phyloP scores from a whole-genome alignment of 2,797 vertebrate genomes.

The Chaetodon trifasciatus region DNA sequence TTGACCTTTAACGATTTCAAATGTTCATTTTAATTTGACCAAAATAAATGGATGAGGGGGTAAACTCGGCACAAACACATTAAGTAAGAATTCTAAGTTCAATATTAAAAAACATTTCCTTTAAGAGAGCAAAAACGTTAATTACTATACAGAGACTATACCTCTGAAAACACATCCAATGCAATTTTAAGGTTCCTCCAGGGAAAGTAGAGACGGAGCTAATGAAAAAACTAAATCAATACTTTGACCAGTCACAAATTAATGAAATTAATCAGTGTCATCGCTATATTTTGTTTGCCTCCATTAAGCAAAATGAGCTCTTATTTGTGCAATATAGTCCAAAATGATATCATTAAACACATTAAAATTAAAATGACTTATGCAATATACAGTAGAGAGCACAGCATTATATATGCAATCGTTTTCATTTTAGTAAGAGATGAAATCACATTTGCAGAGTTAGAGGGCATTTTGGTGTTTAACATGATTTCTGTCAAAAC shows the following conservation, averaged over 20 bases:
- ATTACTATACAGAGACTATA: background rate
- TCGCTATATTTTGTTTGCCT: background rate
- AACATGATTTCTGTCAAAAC: background rate
- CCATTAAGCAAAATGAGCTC: background rate
- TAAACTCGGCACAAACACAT: background rate
- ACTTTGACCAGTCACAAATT: constrained; percentile 1
- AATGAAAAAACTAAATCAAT: constrained; percentile 43
- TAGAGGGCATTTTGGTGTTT: background rate
- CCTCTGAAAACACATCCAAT: constrained; percentile 2
- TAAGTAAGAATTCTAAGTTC: background rate
- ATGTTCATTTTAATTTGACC: background rate
- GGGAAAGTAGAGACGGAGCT: background rate
- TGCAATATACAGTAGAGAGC: background rate
- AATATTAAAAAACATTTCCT: constrained; percentile 1
- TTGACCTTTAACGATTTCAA: background rate
- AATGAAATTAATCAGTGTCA: constrained; percentile 33
- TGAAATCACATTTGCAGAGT: background rate
- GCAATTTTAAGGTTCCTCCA: background rate
- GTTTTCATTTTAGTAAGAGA: background rate
- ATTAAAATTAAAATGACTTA: background rate
- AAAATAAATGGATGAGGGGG: background rate
- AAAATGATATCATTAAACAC: background rate
- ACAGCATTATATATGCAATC: background rate
- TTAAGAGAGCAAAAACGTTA: background rate
- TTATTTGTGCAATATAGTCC: background rate